Evolutionary conservation across 2,113 vertebrate genomes (phyloP).

Genomic region (Eupsittula cactorum): DNA sequence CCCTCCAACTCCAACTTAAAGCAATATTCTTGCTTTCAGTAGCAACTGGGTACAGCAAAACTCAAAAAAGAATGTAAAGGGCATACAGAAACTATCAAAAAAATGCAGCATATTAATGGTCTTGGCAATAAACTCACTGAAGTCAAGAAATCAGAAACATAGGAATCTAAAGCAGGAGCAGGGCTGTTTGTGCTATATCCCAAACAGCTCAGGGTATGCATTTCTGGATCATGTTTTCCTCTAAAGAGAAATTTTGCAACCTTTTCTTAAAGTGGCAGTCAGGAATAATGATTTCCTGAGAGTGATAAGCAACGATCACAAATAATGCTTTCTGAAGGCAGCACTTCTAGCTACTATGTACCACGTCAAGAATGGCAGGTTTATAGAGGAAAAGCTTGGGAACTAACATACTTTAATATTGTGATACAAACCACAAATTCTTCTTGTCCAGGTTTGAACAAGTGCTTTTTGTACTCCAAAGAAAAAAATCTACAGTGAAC

Average conservation of each 20-base stretch:
- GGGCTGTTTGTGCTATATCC: background rate
- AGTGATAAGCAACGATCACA: background rate
- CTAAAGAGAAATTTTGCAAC: background rate
- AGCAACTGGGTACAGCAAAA: background rate
- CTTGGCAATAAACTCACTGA: background rate
- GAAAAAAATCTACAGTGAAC: background rate
- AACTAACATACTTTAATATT: background rate
- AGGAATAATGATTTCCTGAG: background rate
- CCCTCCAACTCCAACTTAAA: background rate
- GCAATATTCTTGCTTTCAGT: background rate
- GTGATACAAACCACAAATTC: background rate
- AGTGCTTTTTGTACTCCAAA: background rate
- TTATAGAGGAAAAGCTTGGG: background rate
- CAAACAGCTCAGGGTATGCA: background rate
- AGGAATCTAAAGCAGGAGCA: background rate
- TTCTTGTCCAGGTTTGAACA: background rate
- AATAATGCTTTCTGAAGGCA: background rate
- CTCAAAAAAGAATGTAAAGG: background rate
- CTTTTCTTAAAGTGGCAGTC: background rate
- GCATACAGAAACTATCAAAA: background rate
- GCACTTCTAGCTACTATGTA: accelerated
- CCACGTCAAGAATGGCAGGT: background rate
- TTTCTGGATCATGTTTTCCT: background rate
- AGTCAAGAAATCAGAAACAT: background rate
- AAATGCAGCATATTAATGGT: background rate